A percentile compares a stretch with the other conserved stretches of the same genome.
phyloP scores from a whole-genome alignment of 2,797 vertebrate species.

The Mastacembelus armatus region DNA sequence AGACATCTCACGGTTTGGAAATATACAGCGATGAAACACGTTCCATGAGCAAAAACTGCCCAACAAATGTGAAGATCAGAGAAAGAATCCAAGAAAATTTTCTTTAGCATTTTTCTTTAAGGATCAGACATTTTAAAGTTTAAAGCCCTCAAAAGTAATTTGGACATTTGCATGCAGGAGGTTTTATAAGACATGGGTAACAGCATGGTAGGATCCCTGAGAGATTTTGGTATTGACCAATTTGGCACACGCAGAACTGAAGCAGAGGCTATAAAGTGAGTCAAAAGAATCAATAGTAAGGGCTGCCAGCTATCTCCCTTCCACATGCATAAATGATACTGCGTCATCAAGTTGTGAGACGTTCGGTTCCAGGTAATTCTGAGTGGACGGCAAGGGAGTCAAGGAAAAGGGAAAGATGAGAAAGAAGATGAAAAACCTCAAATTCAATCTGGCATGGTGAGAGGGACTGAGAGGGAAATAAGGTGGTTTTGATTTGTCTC shows the following conservation, averaged over 20 bases:
- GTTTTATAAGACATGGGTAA: conserved; percentile 4
- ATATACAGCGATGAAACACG: background rate
- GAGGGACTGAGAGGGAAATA: conserved; percentile 79
- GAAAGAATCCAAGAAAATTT: conserved; percentile 9
- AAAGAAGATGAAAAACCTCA: conserved; percentile 82
- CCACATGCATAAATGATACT: conserved; percentile 58
- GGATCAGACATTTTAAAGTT: conserved; percentile 16
- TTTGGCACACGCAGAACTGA: conserved; percentile 34
- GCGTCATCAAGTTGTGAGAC: conserved; percentile 64
- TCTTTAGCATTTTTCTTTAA: conserved; percentile 11
- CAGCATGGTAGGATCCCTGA: conserved; percentile 14
- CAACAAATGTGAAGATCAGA: background rate
- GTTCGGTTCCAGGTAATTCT: conserved; percentile 73
- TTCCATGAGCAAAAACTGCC: background rate
- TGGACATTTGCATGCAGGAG: conserved; percentile 28
- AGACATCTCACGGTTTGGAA: background rate
- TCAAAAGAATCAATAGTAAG: conserved; percentile 36
- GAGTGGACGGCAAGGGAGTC: conserved; percentile 70
- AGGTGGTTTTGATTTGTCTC: conserved; percentile 81
- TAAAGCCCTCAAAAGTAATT: conserved; percentile 32
- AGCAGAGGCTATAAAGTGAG: conserved; percentile 46
- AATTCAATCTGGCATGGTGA: conserved; percentile 81
- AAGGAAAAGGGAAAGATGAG: conserved; percentile 71
- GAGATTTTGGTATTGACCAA: conserved; percentile 16
- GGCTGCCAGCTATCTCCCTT: conserved; percentile 41